Percentiles rank a stretch among this genome's conserved stretches.
phyloP scores from a whole-genome alignment of 2,797 vertebrate genomes.

The Phylloscopus collybita region DNA sequence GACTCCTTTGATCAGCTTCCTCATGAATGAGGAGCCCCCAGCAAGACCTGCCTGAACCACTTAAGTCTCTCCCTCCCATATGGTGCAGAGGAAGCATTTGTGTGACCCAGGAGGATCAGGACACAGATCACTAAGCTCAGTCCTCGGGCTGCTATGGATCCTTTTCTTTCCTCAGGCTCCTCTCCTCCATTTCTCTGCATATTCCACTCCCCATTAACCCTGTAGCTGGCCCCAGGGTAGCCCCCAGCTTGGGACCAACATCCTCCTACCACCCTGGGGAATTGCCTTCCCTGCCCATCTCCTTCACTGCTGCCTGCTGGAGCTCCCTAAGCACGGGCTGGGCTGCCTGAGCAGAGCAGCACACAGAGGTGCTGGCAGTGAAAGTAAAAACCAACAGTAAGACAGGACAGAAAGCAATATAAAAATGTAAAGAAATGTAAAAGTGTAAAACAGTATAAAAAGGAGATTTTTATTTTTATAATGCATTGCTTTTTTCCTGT shows the following conservation, averaged over 20 bases:
- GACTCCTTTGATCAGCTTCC: slow-evolving; percentile 46
- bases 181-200: neutral
- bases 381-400: neutral
- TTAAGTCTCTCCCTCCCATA: neutral
- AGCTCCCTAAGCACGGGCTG: neutral
- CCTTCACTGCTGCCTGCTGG: neutral
- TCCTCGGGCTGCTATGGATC: neutral
- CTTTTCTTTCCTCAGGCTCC: neutral
- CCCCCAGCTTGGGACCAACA: neutral
- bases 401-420: neutral
- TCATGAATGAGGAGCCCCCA: slow-evolving; percentile 33
- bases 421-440: neutral
- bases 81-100: neutral
- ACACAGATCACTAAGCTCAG: neutral
- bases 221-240: neutral
- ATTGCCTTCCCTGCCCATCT: neutral
- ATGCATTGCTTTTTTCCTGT: neutral
- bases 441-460: neutral
- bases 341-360: neutral
- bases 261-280: neutral
- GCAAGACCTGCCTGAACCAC: slow-evolving; percentile 22
- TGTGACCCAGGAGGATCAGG: neutral
- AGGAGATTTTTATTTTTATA: neutral
- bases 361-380: neutral
- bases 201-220: neutral